A percentile compares a stretch with the other conserved stretches of the same genome.
phyloP scores from a whole-genome alignment of 2,888 invertebrate genomes.

The Carcina quercana region DNA sequence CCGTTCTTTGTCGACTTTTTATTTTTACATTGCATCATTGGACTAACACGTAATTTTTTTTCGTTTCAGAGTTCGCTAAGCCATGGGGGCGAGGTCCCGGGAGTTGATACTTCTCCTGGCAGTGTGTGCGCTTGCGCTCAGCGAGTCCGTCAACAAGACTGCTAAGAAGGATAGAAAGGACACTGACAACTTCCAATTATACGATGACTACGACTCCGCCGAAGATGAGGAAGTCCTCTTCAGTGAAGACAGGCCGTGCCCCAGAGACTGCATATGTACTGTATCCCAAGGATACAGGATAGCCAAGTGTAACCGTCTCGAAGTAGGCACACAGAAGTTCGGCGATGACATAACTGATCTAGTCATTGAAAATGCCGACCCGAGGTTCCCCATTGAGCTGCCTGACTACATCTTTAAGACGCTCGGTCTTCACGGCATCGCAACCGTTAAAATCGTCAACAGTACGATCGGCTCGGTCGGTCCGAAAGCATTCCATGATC shows the following conservation, averaged over 20 bases:
- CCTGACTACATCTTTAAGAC: slow-evolving; percentile 76
- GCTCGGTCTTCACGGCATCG: slow-evolving; percentile 77
- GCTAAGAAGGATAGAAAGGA: slow-evolving; percentile 41
- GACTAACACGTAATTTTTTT: slow-evolving; percentile 13
- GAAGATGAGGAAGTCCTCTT: slow-evolving; percentile 66
- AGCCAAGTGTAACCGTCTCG: slow-evolving; percentile 80
- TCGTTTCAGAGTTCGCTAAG: slow-evolving; percentile 66
- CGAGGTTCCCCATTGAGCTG: slow-evolving; percentile 72
- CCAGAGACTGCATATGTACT: slow-evolving; percentile 77
- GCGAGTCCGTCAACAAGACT: slow-evolving; percentile 51
- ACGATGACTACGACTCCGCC: slow-evolving; percentile 58
- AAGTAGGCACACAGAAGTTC: slow-evolving; percentile 79
- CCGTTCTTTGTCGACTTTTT: slow-evolving; percentile 3
- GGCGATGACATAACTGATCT: slow-evolving; percentile 79
- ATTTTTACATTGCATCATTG: no score
- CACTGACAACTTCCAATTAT: slow-evolving; percentile 46
- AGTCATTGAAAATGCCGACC: slow-evolving; percentile 77
- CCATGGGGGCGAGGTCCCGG: slow-evolving; percentile 67
- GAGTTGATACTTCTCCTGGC: slow-evolving; percentile 67
- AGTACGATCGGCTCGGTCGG: slow-evolving; percentile 79
- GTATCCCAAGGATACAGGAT: slow-evolving; percentile 75
- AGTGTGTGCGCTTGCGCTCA: slow-evolving; percentile 54
- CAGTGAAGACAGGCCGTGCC: slow-evolving; percentile 72
- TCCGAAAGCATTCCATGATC: slow-evolving; percentile 80
- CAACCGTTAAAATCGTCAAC: slow-evolving; percentile 80